Evolutionary conservation across 2,113 vertebrate species (phyloP).

Genomic region (Psilopsiagon aurifrons): DNA sequence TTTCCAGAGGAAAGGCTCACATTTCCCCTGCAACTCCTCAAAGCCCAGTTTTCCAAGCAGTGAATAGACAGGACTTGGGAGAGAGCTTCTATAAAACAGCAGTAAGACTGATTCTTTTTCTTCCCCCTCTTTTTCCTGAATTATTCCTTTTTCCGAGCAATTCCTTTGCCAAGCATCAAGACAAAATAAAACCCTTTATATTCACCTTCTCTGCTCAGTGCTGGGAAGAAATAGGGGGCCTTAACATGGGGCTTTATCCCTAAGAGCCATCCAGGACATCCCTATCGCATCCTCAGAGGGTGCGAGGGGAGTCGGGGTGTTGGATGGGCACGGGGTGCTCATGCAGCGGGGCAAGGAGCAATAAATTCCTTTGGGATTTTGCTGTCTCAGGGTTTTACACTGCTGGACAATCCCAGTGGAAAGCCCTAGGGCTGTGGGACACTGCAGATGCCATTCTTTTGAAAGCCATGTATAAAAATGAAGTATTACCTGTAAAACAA

Average conservation of each 20-base stretch:
- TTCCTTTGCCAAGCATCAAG: neutral
- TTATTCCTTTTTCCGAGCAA: neutral
- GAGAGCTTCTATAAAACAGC: neutral
- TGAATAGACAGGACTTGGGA: neutral
- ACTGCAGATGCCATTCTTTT: neutral
- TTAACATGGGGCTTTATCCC: neutral
- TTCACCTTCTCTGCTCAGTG: neutral
- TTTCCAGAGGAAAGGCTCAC: slow-evolving; percentile 50
- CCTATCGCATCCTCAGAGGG: neutral
- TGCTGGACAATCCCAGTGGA: neutral
- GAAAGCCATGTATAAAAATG: neutral
- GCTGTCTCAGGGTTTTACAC: neutral
- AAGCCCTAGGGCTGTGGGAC: neutral
- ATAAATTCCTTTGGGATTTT: neutral
- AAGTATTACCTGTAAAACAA: neutral
- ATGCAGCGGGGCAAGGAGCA: neutral
- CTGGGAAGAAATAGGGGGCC: neutral
- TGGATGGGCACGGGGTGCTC: neutral
- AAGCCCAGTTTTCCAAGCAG: slow-evolving; percentile 9
- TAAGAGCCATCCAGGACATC: neutral
- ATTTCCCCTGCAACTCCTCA: neutral
- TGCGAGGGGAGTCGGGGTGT: neutral
- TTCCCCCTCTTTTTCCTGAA: neutral
- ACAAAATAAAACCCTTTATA: neutral
- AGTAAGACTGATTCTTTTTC: accelerated